Evolutionary conservation across 1,140 invertebrate species (phyloP).

Genomic region (Drosophila tropicalis): DNA sequence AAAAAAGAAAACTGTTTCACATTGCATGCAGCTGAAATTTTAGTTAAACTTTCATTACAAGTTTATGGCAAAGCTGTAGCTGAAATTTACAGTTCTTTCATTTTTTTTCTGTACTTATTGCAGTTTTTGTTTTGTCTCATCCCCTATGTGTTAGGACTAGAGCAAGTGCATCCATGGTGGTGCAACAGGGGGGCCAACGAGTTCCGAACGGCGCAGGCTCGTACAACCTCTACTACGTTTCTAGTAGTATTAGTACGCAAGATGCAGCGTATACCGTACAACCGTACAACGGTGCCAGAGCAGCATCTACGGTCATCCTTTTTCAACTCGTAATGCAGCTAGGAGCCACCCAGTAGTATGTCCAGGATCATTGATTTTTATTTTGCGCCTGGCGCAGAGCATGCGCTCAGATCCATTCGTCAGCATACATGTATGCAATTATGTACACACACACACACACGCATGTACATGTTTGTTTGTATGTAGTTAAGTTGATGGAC

Average conservation of each 20-base stretch:
- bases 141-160: neutral
- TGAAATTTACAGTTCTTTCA: neutral
- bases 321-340: slow-evolving; percentile 35
- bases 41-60: too few species aligned
- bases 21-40: neutral
- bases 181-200: too few species aligned
- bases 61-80: neutral
- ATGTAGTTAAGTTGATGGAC: slow-evolving; percentile 21
- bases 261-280: slow-evolving; percentile 61
- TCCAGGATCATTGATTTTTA: slow-evolving; percentile 75
- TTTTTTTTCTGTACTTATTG: neutral
- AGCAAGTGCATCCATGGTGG: slow-evolving; percentile 22
- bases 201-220: slow-evolving; percentile 16
- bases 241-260: slow-evolving; percentile 71
- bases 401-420: slow-evolving; percentile 49
- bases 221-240: slow-evolving; percentile 67
- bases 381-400: slow-evolving; percentile 27
- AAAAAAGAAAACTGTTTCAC: neutral
- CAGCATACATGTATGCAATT: neutral
- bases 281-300: slow-evolving; percentile 11
- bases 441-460: neutral
- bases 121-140: neutral
- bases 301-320: slow-evolving; percentile 53
- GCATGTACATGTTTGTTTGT: neutral
- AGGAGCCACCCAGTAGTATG: slow-evolving; percentile 14